Conservation (phyloP, 2,113 vertebrate species). For the Lathamus discolor region DNA sequence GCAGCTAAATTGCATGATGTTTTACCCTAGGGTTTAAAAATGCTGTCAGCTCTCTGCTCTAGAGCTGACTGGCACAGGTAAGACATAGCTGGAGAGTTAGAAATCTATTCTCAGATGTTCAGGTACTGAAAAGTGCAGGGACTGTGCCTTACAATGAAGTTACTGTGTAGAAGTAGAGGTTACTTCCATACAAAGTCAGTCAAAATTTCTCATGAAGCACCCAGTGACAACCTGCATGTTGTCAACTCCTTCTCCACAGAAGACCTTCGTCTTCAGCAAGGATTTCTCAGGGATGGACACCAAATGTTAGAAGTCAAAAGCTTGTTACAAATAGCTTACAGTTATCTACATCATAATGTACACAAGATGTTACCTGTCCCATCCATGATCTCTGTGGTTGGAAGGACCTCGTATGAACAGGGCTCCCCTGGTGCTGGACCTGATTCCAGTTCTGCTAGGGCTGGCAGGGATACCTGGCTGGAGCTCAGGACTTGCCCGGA, state of each 20-base stretch:
- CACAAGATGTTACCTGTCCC: slow-evolving; percentile 81
- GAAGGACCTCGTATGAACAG: slow-evolving; percentile 78
- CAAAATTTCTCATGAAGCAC: neutral
- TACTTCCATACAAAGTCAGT: neutral
- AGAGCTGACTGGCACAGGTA: neutral
- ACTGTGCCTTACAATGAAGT: neutral
- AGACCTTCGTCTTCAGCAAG: neutral
- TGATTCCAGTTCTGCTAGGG: slow-evolving; percentile 81
- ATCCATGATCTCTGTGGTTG: slow-evolving; percentile 86
- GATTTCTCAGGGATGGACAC: neutral
- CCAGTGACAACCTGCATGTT: neutral
- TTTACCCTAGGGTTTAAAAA: neutral
- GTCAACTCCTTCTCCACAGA: neutral
- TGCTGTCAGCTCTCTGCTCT: neutral
- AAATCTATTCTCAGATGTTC: neutral
- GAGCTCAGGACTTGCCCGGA: slow-evolving; percentile 76
- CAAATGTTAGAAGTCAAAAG: neutral
- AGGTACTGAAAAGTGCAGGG: neutral
- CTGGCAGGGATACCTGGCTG: slow-evolving; percentile 76
- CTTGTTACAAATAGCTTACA: neutral
- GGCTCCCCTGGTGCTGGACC: slow-evolving; percentile 74
- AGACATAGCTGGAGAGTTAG: neutral
- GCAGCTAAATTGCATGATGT: neutral
- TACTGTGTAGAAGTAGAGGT: neutral
- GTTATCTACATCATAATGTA: neutral